phyloP scores from a whole-genome alignment of 2,797 vertebrate species.

The Manis javanica region DNA sequence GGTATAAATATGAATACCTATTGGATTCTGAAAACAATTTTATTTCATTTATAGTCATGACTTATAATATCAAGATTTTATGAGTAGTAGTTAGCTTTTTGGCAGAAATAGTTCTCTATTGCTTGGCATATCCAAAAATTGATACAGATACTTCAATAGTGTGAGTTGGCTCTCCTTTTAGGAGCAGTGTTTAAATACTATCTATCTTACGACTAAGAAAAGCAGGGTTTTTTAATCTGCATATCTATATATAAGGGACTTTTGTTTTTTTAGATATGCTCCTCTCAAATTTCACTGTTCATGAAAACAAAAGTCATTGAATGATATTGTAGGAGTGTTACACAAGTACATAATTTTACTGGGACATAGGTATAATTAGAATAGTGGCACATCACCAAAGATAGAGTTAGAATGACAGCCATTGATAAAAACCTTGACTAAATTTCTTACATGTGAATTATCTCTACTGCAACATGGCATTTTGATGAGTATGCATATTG shows the following conservation, averaged over 20 bases:
- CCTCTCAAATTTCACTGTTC: constrained; percentile 8
- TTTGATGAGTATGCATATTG: background rate
- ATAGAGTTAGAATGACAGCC: background rate
- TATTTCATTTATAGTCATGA: background rate
- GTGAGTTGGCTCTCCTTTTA: background rate
- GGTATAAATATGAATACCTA: background rate
- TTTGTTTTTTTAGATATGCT: background rate
- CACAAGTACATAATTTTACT: constrained; percentile 1
- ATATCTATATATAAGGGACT: background rate
- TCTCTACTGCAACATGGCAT: background rate
- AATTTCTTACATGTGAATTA: constrained; percentile 11
- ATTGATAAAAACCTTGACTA: background rate
- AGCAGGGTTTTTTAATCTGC: background rate
- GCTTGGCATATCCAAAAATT: background rate
- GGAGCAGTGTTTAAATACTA: background rate
- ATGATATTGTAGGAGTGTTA: constrained; percentile 1
- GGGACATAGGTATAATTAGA: background rate
- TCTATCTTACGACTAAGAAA: background rate
- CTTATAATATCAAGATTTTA: constrained; percentile 20
- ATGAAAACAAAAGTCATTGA: background rate
- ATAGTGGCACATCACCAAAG: background rate
- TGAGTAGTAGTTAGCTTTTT: background rate
- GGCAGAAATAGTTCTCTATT: constrained; percentile 1
- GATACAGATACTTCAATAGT: background rate
- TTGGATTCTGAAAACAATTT: constrained; percentile 41